A percentile compares a stretch with the other conserved stretches of the same genome.
Conservation (phyloP, 2,888 invertebrate species). For the Rhabditoides inermis region DNA sequence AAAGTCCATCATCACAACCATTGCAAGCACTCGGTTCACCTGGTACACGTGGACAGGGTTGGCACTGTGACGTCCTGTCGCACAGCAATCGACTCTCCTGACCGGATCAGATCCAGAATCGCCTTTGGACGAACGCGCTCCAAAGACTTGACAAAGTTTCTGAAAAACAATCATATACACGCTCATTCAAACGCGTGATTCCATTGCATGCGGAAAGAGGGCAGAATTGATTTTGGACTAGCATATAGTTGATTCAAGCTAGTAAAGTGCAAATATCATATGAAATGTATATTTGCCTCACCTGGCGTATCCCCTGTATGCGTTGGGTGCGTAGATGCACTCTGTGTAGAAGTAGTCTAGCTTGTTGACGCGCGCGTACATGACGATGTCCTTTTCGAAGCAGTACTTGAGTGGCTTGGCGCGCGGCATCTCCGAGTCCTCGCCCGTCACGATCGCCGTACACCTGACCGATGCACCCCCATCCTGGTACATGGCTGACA, state of each 20-base stretch:
- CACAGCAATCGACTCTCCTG: slow-evolving; percentile 69
- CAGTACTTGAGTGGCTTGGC: slow-evolving; percentile 63
- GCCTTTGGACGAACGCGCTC: slow-evolving; percentile 79
- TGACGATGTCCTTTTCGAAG: slow-evolving; percentile 92
- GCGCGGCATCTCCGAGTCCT: slow-evolving; percentile 37
- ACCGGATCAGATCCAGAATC: slow-evolving; percentile 49
- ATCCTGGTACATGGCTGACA: slow-evolving; percentile 64
- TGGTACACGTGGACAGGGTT: slow-evolving; percentile 39
- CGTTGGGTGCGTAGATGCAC: slow-evolving; percentile 95
- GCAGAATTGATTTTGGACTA: too few species aligned
- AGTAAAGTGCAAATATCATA: too few species aligned
- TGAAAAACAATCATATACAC: slow-evolving; percentile 8
- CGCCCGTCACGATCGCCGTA: slow-evolving; percentile 37
- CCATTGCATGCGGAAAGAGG: too few species aligned
- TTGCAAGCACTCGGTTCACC: too few species aligned
- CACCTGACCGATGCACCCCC: slow-evolving; percentile 15
- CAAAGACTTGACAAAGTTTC: slow-evolving; percentile 71
- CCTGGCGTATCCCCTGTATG: slow-evolving; percentile 71
- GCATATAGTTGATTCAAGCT: background rate
- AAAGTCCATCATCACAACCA: too few species aligned
- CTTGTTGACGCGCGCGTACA: slow-evolving; percentile 85
- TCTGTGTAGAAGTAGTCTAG: slow-evolving; percentile 96
- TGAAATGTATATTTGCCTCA: too few species aligned
- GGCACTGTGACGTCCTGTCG: slow-evolving; percentile 76
- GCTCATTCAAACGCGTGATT: too few species aligned